phyloP scores from a whole-genome alignment of 2,797 vertebrate genomes.

The Cryptoprocta ferox region DNA sequence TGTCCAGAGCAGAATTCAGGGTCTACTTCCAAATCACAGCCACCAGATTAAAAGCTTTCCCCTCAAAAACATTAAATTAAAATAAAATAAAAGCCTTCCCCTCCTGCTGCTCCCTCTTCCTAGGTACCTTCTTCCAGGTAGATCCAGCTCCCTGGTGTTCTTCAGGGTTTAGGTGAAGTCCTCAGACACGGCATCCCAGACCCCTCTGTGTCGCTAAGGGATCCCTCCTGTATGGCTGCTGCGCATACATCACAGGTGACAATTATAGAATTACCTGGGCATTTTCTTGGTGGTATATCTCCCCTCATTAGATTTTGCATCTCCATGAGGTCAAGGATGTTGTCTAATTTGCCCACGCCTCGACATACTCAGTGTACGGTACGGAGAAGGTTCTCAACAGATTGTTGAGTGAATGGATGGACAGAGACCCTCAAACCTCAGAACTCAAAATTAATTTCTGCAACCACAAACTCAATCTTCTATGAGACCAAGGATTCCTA shows the following conservation, averaged over 20 bases:
- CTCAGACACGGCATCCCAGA: neutral
- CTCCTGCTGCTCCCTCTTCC: too few relatives aligned
- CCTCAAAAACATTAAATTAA: too few relatives aligned
- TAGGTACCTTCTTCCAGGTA: neutral
- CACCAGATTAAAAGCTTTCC: neutral
- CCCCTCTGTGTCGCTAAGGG: neutral
- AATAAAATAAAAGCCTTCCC: neutral
- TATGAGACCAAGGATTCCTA: neutral
- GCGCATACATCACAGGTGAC: neutral
- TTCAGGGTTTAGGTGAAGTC: neutral
- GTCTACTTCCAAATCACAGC: neutral
- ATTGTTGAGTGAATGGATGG: neutral
- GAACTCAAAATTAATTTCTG: neutral
- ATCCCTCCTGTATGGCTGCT: neutral
- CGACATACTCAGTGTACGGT: rapidly evolving
- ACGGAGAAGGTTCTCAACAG: neutral
- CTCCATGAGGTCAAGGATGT: neutral
- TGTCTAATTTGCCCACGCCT: neutral
- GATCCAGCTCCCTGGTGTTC: neutral
- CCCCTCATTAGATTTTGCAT: neutral
- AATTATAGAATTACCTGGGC: rapidly evolving
- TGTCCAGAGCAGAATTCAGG: neutral
- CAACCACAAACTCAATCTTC: neutral
- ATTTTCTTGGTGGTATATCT: neutral
- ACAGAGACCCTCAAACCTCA: neutral